These are phyloP conservation scores for Heliornis fulica DNA, from an alignment of 2,113 vertebrate species.

Conservation along the genomic window DNA sequence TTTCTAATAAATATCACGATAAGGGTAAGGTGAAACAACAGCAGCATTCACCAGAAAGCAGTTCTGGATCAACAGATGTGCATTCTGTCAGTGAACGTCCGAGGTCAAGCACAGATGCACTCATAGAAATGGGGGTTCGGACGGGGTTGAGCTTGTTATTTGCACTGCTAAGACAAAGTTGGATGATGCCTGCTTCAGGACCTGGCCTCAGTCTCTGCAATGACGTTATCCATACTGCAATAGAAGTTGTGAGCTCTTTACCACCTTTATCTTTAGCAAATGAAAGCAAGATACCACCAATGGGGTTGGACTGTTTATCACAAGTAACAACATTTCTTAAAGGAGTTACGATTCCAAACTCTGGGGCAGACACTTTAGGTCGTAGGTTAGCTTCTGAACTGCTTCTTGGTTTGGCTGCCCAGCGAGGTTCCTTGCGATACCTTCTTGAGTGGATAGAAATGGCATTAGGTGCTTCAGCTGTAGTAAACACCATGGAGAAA, in stretches of 20 bases:
- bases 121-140: conserved; percentile 95
- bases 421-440: conserved; percentile 90
- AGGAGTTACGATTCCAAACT: conserved; percentile 95
- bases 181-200: conserved; percentile 86
- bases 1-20: conserved; percentile 97
- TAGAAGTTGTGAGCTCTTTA: conserved; percentile 92
- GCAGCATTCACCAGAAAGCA: conserved; percentile 92
- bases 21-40: conserved; percentile 96
- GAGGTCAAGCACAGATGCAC: conserved; percentile 91
- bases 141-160: conserved; percentile 94
- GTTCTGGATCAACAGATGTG: conserved; percentile 84
- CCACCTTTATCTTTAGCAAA: conserved; percentile 92
- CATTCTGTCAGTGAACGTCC: conserved; percentile 93
- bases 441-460: conserved; percentile 94
- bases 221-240: conserved; percentile 92
- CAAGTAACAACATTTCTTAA: conserved; percentile 96
- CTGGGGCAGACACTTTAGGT: conserved; percentile 91
- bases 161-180: conserved; percentile 93
- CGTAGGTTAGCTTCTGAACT: conserved; percentile 92
- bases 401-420: conserved; percentile 91
- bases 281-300: conserved; percentile 95
- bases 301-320: conserved; percentile 96
- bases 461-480: conserved; percentile 89
- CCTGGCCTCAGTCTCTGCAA: conserved; percentile 89
- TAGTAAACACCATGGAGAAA: conserved; percentile 89